These are phyloP conservation scores for Psilopogon haemacephalus DNA, from an alignment of 2,113 vertebrate genomes.

Conservation along the genomic window DNA sequence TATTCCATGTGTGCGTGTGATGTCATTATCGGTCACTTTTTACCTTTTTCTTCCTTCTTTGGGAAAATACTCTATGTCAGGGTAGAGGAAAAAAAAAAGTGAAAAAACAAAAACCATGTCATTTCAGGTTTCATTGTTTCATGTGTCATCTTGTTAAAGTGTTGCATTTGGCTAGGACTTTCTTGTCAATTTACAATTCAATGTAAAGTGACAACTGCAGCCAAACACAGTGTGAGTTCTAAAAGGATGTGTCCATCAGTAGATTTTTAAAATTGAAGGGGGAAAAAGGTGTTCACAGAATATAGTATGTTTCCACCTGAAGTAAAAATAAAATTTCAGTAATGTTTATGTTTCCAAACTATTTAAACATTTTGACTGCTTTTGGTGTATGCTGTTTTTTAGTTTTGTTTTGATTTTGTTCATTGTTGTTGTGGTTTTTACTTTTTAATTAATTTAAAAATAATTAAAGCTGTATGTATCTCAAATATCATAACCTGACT, in stretches of 20 bases:
- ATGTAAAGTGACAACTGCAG: constrained; percentile 53
- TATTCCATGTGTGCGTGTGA: neutral
- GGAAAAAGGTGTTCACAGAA: neutral
- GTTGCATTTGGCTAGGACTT: constrained; percentile 16
- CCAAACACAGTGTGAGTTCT: constrained; percentile 15
- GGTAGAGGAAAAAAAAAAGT: neutral
- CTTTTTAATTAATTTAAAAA: neutral
- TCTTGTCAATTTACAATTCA: constrained; percentile 39
- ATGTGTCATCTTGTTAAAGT: constrained; percentile 10
- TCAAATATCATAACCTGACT: neutral
- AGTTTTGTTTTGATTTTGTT: too few species aligned
- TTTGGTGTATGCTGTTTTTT: neutral
- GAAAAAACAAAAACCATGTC: neutral
- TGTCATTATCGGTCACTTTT: neutral
- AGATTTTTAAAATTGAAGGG: neutral
- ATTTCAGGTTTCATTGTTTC: constrained; percentile 16
- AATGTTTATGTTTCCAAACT: neutral
- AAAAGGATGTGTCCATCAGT: constrained; percentile 16
- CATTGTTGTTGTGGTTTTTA: neutral
- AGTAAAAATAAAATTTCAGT: neutral
- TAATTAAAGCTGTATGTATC: fast-evolving
- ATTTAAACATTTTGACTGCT: neutral
- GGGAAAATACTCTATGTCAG: neutral
- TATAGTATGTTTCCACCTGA: neutral
- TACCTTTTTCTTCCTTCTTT: neutral